Percentiles rank a stretch among this genome's conserved stretches.
Evolutionary conservation across 2,888 invertebrate species (phyloP).

Genomic region (Psylliodes chrysocephalus): DNA sequence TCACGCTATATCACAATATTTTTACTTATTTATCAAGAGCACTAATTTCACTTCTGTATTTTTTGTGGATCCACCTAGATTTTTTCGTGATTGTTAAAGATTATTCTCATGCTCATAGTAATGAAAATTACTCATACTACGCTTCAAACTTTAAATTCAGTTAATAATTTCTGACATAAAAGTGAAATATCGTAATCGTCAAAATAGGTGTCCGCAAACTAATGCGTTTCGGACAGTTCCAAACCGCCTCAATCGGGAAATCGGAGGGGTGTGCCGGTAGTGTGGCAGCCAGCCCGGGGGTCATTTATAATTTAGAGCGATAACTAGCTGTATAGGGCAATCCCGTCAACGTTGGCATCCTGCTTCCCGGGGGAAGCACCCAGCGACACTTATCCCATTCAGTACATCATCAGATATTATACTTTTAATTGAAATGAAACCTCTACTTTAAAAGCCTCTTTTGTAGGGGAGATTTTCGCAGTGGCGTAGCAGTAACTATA

Average conservation of each 20-base stretch:
- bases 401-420: not conserved
- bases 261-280: not conserved
- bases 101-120: too few relatives aligned
- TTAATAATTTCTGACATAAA: too few relatives aligned
- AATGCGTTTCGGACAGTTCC: not conserved
- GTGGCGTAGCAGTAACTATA: too few relatives aligned
- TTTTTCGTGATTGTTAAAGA: too few relatives aligned
- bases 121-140: too few relatives aligned
- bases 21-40: too few relatives aligned
- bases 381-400: conserved; percentile 8
- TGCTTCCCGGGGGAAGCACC: conserved; percentile 40
- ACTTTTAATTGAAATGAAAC: conserved; percentile 3
- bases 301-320: conserved; percentile 52
- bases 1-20: too few relatives aligned
- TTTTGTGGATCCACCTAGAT: too few relatives aligned
- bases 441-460: not conserved
- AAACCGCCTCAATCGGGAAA: conserved; percentile 1
- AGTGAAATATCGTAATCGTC: not conserved
- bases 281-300: too few relatives aligned
- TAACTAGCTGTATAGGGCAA: conserved; percentile 54
- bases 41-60: too few relatives aligned
- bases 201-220: not conserved
- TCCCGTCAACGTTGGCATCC: conserved; percentile 47
- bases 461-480: not conserved
- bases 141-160: too few relatives aligned